Base-by-base conservation (phyloP, 1,140 invertebrate genomes). In the Linepithema humile region DNA sequence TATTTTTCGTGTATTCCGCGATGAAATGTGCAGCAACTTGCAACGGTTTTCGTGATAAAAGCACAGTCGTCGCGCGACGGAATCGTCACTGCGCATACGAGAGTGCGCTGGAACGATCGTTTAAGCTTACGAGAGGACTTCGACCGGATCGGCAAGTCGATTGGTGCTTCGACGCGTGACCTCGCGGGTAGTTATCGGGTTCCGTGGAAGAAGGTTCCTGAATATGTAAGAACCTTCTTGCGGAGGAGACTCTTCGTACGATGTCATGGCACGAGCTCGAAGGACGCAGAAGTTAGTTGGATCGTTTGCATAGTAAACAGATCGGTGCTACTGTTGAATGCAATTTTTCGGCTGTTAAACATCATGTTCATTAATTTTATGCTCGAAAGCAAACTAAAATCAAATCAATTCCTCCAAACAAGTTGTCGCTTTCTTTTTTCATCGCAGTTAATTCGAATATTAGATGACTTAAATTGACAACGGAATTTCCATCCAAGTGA, bases 171-270 rank as follows among this genome's bases (percentile, higher is more conserved):
- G 62, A 69, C 86, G 73, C 85, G 74, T 85, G 84, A 85, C 80
- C 73, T 75, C 77, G 65, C 69, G 78, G 67, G 32, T 75, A 69
- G 60, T 83, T 85, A 85, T 85, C 74, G 84, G 59, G 65, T 89
- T 89, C 87, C 80, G 43, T 72, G 87, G 50, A 88, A 88, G 75
- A 88, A 84, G 84, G 74, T 77, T 74, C 75, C 75, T 84, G 84
- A 86, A 86, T 86, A 86, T 86, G 86, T 87, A 82, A 78, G 73
- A 77, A 73, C 62, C 43, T 78, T 55, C 75, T 29, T 20, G 48
- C 40, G 65, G 53, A 32, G 65, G 78, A 87, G 84, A 84, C 83
- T 90, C 83, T 88, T 73, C 86, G 86, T 90, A 91, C 91, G 91
- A 72, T 85, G 50, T 59, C 57, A 59, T 77, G 70, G 69, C 85